Conservation (phyloP, 2,888 invertebrate genomes). For the Cylloceria caligata region DNA sequence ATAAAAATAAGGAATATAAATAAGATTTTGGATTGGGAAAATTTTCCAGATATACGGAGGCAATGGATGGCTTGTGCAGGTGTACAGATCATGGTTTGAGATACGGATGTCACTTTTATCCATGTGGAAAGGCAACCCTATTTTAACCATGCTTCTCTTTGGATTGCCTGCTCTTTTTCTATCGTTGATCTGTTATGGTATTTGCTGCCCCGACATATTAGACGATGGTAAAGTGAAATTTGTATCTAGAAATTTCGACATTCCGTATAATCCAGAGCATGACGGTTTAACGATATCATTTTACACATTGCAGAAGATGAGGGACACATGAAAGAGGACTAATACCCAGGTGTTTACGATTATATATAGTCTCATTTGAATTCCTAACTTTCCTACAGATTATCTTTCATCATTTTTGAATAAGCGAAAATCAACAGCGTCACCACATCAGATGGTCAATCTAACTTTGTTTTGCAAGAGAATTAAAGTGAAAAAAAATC, state of each 20-base stretch:
- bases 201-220: conserved; percentile 97
- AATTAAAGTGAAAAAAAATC: no score
- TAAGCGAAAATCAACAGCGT: no score
- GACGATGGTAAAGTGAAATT: conserved; percentile 87
- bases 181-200: conserved; percentile 96
- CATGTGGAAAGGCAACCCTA: conserved; percentile 97
- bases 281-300: not conserved
- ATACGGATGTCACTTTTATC: conserved; percentile 91
- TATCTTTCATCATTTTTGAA: not conserved
- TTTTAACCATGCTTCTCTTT: conserved; percentile 96
- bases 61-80: conserved; percentile 90
- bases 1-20: no score
- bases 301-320: conserved; percentile 61
- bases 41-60: conserved; percentile 92
- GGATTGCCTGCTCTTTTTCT: conserved; percentile 97
- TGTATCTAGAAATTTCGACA: not conserved
- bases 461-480: no score
- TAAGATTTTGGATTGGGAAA: not conserved
- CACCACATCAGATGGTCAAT: no score
- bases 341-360: conserved; percentile 35
- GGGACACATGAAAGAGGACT: conserved; percentile 82
- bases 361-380: conserved; percentile 1
- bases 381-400: not conserved
- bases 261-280: not conserved
- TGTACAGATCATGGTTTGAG: conserved; percentile 94